Percentiles rank a stretch among this genome's conserved stretches.
Evolutionary conservation across 1,140 invertebrate species (phyloP).

Genomic region (Drosophila melanica): DNA sequence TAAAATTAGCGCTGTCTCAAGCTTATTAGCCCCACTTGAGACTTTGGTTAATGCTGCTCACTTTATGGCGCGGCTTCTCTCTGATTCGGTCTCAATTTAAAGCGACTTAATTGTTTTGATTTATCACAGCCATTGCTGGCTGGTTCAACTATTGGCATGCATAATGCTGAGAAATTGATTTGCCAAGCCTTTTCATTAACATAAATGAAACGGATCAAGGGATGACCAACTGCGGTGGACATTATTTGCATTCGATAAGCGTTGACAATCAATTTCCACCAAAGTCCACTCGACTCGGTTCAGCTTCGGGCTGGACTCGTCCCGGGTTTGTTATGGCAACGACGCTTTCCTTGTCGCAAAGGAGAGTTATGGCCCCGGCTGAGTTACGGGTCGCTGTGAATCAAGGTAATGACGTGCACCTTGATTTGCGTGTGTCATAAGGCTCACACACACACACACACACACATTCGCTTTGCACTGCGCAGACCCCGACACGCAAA

Average conservation of each 20-base stretch:
- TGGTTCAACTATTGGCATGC: slow-evolving; percentile 23
- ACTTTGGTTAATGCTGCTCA: slow-evolving; percentile 78
- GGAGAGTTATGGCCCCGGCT: neutral
- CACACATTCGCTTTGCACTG: slow-evolving; percentile 60
- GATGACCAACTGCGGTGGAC: slow-evolving; percentile 16
- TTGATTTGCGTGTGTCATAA: slow-evolving; percentile 68
- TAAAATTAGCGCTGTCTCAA: slow-evolving; percentile 83
- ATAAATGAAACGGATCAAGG: slow-evolving; percentile 51
- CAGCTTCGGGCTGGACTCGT: neutral
- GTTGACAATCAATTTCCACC: slow-evolving; percentile 37
- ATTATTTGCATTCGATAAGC: slow-evolving; percentile 41
- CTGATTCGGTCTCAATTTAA: slow-evolving; percentile 65
- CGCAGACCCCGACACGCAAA: slow-evolving; percentile 71
- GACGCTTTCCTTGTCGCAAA: too few relatives aligned
- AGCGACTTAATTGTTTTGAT: slow-evolving; percentile 80
- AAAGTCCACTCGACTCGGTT: slow-evolving; percentile 8
- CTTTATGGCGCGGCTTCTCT: slow-evolving; percentile 60
- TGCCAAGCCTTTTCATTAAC: slow-evolving; percentile 49
- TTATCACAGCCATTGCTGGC: slow-evolving; percentile 55
- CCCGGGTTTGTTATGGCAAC: slow-evolving; percentile 29
- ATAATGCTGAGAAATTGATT: slow-evolving; percentile 54
- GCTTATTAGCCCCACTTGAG: slow-evolving; percentile 81
- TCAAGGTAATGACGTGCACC: slow-evolving; percentile 81
- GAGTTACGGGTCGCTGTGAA: slow-evolving; percentile 33
- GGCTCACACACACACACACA: slow-evolving; percentile 36